Evolutionary conservation across 2,797 vertebrate genomes (phyloP).

Genomic region (Acrocephalus scirpaceus): DNA sequence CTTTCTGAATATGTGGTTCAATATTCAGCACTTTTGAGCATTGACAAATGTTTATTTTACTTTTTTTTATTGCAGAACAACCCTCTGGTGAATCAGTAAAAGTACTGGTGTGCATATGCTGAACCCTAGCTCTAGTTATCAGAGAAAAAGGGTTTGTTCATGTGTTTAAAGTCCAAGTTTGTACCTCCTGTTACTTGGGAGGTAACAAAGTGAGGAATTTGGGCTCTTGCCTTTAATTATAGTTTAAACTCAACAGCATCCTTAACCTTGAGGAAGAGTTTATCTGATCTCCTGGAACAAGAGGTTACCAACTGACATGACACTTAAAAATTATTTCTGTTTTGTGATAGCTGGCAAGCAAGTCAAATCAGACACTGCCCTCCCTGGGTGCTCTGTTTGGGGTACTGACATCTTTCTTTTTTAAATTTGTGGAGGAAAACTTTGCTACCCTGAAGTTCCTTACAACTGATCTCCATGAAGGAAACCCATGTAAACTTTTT

Average conservation of each 20-base stretch:
- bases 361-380: background rate
- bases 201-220: background rate
- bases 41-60: background rate
- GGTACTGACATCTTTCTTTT: background rate
- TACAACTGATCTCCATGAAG: background rate
- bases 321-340: conserved; percentile 46
- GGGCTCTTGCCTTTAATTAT: conserved; percentile 61
- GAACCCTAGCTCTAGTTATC: background rate
- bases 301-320: conserved; percentile 51
- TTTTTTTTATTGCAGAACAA: background rate
- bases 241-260: conserved; percentile 62
- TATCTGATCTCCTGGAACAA: conserved; percentile 43
- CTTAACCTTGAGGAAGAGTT: conserved; percentile 69
- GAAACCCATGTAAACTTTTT: background rate
- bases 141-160: background rate
- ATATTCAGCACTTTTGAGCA: background rate
- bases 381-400: background rate
- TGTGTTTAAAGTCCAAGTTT: conserved; percentile 19
- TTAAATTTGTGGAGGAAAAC: background rate
- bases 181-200: conserved; percentile 37
- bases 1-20: background rate
- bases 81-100: background rate
- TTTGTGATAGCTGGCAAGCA: background rate
- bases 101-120: background rate
- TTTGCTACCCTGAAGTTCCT: background rate